phyloP scores from a whole-genome alignment of 2,888 invertebrate genomes.

The Andrena bicolor region DNA sequence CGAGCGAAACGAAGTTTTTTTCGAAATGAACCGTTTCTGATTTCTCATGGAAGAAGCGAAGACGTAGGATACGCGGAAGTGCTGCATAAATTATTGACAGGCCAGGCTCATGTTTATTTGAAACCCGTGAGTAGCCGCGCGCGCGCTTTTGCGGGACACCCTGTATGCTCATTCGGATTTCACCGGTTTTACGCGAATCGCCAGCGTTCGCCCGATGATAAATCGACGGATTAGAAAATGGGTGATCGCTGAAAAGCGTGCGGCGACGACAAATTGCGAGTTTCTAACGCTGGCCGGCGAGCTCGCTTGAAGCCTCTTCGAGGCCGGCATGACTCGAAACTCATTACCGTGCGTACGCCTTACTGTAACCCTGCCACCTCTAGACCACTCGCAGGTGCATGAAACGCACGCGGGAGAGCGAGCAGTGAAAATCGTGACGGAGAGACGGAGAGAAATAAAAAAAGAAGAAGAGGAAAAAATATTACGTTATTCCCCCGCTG shows the following conservation, averaged over 20 bases:
- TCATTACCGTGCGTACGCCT: slow-evolving; percentile 58
- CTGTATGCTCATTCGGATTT: slow-evolving; percentile 22
- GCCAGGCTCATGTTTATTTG: too few relatives aligned
- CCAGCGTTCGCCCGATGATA: slow-evolving; percentile 4
- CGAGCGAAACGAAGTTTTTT: too few relatives aligned
- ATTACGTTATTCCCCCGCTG: slow-evolving; percentile 55
- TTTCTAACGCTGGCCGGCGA: slow-evolving; percentile 40
- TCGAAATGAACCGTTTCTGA: too few relatives aligned
- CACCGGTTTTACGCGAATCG: slow-evolving; percentile 23
- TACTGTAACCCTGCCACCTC: slow-evolving; percentile 55
- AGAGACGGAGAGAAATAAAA: not conserved
- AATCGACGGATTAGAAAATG: slow-evolving; percentile 43
- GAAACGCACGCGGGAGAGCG: slow-evolving; percentile 50
- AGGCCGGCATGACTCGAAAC: slow-evolving; percentile 57
- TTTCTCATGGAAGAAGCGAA: too few relatives aligned
- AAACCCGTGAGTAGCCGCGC: not conserved
- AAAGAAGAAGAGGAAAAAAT: slow-evolving; percentile 37
- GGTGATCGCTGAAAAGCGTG: slow-evolving; percentile 30
- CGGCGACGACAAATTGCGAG: slow-evolving; percentile 52
- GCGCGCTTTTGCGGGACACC: not conserved
- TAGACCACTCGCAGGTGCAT: slow-evolving; percentile 63
- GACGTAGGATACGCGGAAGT: too few relatives aligned
- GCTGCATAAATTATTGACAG: too few relatives aligned
- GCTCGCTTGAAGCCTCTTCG: slow-evolving; percentile 45
- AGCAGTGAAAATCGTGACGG: slow-evolving; percentile 53